Evolutionary conservation across 1,140 invertebrate species (phyloP).

Genomic region (Leptinotarsa texana): DNA sequence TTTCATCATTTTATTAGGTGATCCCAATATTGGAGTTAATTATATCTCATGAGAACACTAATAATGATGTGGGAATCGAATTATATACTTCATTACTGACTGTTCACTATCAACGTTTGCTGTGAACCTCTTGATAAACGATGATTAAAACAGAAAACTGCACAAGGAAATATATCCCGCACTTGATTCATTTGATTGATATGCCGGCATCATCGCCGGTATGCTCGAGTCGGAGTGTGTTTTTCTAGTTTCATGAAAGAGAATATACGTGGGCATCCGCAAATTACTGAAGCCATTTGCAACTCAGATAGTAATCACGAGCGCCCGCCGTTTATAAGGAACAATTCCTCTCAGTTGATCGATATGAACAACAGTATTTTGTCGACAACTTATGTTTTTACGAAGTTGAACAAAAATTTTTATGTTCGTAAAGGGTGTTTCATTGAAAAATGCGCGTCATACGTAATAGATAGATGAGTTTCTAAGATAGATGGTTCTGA

Average conservation of each 20-base stretch:
- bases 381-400: neutral
- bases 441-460: too few species aligned
- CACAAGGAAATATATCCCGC: neutral
- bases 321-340: neutral
- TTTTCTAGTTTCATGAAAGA: neutral
- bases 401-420: too few species aligned
- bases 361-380: neutral
- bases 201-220: neutral
- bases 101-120: too few species aligned
- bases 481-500: too few species aligned
- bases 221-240: neutral
- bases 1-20: too few species aligned
- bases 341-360: neutral
- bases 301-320: neutral
- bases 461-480: neutral
- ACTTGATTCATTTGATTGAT: neutral
- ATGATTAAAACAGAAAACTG: neutral
- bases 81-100: too few species aligned
- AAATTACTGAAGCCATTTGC: constrained; percentile 5
- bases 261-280: neutral
- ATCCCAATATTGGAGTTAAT: too few species aligned
- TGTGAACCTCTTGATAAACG: too few species aligned
- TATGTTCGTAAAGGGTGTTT: too few species aligned
- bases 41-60: too few species aligned
- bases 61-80: too few species aligned